Evolutionary conservation across 1,140 invertebrate genomes (phyloP).

Genomic region (Heliconius hermathena): DNA sequence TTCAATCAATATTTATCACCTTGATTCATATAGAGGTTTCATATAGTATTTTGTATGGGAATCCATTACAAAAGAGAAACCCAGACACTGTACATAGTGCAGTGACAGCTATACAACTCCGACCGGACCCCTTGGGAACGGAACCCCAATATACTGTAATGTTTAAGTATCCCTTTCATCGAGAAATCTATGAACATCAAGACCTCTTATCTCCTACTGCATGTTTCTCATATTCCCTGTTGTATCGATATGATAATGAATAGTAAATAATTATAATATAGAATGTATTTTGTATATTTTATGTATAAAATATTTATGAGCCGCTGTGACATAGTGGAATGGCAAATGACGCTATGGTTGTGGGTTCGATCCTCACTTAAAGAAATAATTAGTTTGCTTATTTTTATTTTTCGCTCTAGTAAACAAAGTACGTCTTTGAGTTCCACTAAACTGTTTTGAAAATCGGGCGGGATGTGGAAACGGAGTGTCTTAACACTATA

Average conservation of each 20-base stretch:
- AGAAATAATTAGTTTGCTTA: too few species aligned
- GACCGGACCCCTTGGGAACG: not conserved
- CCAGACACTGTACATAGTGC: not conserved
- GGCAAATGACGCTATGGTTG: too few species aligned
- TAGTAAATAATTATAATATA: not conserved
- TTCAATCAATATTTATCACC: not conserved
- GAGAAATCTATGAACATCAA: not conserved
- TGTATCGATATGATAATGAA: not conserved
- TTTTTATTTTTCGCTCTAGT: too few species aligned
- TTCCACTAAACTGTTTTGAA: too few species aligned
- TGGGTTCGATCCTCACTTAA: too few species aligned
- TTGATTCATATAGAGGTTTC: not conserved
- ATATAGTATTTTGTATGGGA: not conserved
- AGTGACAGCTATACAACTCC: not conserved
- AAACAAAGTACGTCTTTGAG: too few species aligned
- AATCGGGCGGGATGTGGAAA: too few species aligned
- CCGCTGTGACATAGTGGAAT: too few species aligned
- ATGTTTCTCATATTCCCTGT: not conserved
- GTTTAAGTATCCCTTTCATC: not conserved
- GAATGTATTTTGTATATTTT: not conserved
- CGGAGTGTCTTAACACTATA: too few species aligned
- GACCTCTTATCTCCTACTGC: not conserved
- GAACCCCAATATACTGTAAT: constrained; percentile 4
- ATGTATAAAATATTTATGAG: not conserved
- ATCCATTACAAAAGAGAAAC: not conserved